phyloP scores from a whole-genome alignment of 2,888 invertebrate species.

The Dryomyza anilis region DNA sequence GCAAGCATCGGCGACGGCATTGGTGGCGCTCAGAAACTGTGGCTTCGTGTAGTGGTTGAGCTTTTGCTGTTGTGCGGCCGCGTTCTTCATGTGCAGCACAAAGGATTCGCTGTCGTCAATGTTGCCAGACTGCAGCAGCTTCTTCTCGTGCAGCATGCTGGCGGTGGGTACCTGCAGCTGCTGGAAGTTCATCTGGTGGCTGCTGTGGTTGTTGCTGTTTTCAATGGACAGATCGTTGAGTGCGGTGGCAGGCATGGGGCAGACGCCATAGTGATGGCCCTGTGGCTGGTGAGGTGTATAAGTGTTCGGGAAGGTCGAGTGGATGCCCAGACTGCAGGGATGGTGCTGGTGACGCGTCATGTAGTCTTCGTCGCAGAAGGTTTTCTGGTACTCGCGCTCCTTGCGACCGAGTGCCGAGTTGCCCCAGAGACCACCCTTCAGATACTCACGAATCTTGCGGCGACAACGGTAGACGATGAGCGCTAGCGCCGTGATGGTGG shows the following conservation, averaged over 20 bases:
- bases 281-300: constrained; percentile 58
- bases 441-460: constrained; percentile 77
- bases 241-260: constrained; percentile 84
- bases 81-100: constrained; percentile 56
- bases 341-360: constrained; percentile 62
- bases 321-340: constrained; percentile 59
- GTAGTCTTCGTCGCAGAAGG: constrained; percentile 87
- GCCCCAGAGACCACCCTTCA: constrained; percentile 69
- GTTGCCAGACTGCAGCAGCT: constrained; percentile 37
- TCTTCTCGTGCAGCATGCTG: constrained; percentile 54
- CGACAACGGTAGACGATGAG: constrained; percentile 81
- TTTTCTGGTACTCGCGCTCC: constrained; percentile 88
- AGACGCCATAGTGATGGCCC: constrained; percentile 62
- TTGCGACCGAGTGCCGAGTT: constrained; percentile 66
- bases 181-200: constrained; percentile 54
- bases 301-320: constrained; percentile 57
- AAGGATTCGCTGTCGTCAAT: constrained; percentile 53
- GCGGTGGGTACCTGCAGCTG: constrained; percentile 59
- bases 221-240: constrained; percentile 37
- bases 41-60: constrained; percentile 55
- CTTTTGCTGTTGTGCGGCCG: constrained; percentile 38
- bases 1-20: constrained; percentile 51
- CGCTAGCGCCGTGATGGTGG: constrained; percentile 73
- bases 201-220: background rate
- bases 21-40: constrained; percentile 49